Evolutionary conservation across 2,888 invertebrate species (phyloP), one percentile per base, ranked within the genome.

Genomic region (Boloria selene): DNA sequence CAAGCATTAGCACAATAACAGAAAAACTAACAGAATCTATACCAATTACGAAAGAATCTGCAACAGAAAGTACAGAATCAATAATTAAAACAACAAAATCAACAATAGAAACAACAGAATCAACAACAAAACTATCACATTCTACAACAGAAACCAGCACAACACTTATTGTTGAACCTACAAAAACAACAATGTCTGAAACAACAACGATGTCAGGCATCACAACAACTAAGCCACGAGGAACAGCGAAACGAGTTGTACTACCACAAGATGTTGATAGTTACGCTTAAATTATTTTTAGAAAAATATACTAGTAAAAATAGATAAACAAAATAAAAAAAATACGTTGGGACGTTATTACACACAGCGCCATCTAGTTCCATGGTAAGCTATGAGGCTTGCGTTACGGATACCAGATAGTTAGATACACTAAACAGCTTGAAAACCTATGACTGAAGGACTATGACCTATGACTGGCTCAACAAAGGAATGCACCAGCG

Each of bases 211-310:
- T 14, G 0, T n/a, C 2, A 4, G 45, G 5, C 4, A 22, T 26
- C 13, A 22, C 7, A 45, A 3, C 45, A 22, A 45, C 22, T n/a
- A 26, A 10, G 22, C 1, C 1, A 4, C 45, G 13, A 52, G 64
- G 64, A 18, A 64, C 64, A n/a, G 64, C 58, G 14, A 64, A 64
- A 26, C 18, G 51, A 44, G 64, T 64, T 13, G 56, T 64, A 17
- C 31, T 64, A 18, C 56, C 58, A 14, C 64, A 58, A 26, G 64
- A 64, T 58, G 13, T 56, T 13, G 38, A 13, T 26, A 45, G 4
- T 42, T 7, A 26, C 22, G 22, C 22, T 22, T 22, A 22, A 22
- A 22, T 1, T 3, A 22, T 22, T 22, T 22, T 22, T 22, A 22
- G 1, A 22, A 22, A 22, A 22, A 22, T 22, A 22, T 22, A 22